Base-by-base conservation (phyloP, 2,797 vertebrate genomes). In the Pseudocheirus occidentalis region DNA sequence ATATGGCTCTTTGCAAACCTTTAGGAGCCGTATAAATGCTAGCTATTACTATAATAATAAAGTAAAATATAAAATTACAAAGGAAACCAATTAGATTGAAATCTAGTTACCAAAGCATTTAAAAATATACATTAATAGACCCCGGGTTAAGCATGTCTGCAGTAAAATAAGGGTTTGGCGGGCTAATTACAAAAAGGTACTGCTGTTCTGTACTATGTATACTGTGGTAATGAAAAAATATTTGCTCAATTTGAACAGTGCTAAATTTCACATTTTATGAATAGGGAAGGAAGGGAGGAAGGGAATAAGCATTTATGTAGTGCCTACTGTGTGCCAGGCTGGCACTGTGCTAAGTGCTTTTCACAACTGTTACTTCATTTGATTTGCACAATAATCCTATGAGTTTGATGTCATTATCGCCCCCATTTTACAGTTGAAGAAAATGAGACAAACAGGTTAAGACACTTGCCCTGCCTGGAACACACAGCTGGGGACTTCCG, bases 161-260 rank as follows among this genome's bases (percentile, higher is more conserved):
- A 46, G 21, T 73, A 40, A 73, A 40, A 73, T 73, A 73, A 73
- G 18, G 9, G 7, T 81, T 81, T 81, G 21, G 73, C 11, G 2
- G 73, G 55, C 58, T 91, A 56, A 4, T 73, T 34, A 4, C 90
- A 16, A 52, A 55, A 55, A 31, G 34, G 6, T 29, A 59, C 73
- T 50, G 27, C 81, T 29, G 12, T 90, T 93, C 53, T 29, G 89
- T 13, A 4, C 59, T 81, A 12, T 18, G 5, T 57, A 34, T 40
- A 58, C 90, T 21, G n/a, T 40, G 24, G 31, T 91, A 59, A 55
- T 97, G 46, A 93, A 92, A 46, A 91, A 96, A 94, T 94, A 57
- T 62, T 93, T 95, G 92, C 90, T 91, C 91, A 90, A 1, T 34
- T 0, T 58, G 55, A 94, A 46, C 10, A 66, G 92, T 87, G 40